Evolutionary conservation across 35 echinoderm and acorn worm species (phyloP).

Genomic region (Ophiothrix spiculata): DNA sequence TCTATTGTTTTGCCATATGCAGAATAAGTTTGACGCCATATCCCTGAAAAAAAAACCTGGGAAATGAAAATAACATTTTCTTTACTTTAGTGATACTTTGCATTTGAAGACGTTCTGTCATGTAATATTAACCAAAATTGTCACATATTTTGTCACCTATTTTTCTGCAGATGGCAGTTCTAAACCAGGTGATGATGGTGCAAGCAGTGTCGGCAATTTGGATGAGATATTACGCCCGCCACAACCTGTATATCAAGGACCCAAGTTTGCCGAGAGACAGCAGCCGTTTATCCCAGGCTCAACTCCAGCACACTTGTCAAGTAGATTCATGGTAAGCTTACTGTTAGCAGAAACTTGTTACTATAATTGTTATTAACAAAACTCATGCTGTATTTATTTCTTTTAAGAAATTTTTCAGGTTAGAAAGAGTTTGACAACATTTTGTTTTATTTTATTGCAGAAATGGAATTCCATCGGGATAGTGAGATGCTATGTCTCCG

Average conservation of each 20-base stretch:
- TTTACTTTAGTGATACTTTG: too few species aligned
- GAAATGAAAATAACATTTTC: too few species aligned
- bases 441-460: conserved; percentile 16
- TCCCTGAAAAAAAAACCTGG: too few species aligned
- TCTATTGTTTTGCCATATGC: too few species aligned
- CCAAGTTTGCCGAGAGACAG: conserved; percentile 66
- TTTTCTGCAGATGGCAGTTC: conserved; percentile 67
- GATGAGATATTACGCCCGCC: conserved; percentile 16
- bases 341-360: not conserved
- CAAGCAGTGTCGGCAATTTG: conserved; percentile 22
- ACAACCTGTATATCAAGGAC: conserved; percentile 34
- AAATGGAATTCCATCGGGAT: conserved; percentile 95
- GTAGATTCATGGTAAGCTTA: conserved; percentile 89
- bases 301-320: conserved; percentile 82
- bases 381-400: not conserved
- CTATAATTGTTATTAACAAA: not conserved
- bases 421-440: not conserved
- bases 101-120: too few species aligned
- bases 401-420: not conserved
- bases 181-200: conserved; percentile 41
- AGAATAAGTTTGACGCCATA: too few species aligned
- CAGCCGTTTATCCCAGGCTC: conserved; percentile 84
- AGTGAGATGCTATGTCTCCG: conserved; percentile 66
- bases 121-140: too few species aligned
- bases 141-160: not conserved